Conservation (phyloP, 2,797 vertebrate genomes). For the Rhinichthys osculus region DNA sequence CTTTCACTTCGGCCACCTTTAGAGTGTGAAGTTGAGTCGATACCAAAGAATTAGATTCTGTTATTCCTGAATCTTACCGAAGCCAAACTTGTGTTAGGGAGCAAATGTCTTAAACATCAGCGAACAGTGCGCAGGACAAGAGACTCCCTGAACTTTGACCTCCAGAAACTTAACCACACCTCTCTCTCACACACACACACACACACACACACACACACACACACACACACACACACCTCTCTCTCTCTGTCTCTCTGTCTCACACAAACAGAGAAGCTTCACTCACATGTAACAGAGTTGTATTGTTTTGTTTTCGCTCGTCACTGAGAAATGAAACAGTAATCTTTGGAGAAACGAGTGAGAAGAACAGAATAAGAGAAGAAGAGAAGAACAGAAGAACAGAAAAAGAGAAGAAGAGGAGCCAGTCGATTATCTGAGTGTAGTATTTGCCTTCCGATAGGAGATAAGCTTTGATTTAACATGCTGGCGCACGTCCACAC, state of each 20-base stretch:
- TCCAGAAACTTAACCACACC: constrained; percentile 32
- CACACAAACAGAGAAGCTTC: constrained; percentile 25
- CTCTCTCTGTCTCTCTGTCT: too few species aligned
- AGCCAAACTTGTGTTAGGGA: too few species aligned
- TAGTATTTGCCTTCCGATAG: constrained; percentile 57
- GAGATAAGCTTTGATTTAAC: constrained; percentile 60
- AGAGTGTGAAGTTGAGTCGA: too few species aligned
- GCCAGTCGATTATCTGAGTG: constrained; percentile 52
- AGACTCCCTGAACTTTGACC: constrained; percentile 15
- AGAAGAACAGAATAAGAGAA: background rate
- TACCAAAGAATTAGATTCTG: too few species aligned
- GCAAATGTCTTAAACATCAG: constrained; percentile 42
- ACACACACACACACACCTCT: constrained; percentile 34
- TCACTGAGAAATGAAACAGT: constrained; percentile 1
- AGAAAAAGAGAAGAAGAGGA: constrained; percentile 4
- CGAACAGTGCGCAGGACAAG: constrained; percentile 23
- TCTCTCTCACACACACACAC: too few species aligned
- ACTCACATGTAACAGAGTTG: background rate
- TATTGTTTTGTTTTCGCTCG: background rate
- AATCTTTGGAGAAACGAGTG: background rate
- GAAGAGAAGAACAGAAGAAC: too few species aligned
- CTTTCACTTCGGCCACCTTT: too few species aligned
- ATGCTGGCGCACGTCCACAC: constrained; percentile 48
- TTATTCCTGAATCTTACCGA: too few species aligned
- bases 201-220: too few species aligned